Evolutionary conservation across 2,888 invertebrate species (phyloP).

Genomic region (Hydriomena furcata): DNA sequence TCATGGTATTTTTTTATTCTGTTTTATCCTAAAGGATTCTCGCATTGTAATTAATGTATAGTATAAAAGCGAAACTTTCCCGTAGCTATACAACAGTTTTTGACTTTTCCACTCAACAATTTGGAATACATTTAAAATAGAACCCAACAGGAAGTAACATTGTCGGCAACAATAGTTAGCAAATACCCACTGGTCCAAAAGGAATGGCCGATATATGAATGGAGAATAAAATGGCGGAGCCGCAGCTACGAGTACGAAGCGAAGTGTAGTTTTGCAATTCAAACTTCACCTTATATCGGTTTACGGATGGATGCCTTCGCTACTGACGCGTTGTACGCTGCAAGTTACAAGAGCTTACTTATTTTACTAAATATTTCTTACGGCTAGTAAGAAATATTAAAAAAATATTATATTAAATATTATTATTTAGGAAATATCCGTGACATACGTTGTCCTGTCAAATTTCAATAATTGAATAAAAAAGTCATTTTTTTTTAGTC

Average conservation of each 20-base stretch:
- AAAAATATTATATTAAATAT: too few species aligned
- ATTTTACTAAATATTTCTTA: neutral
- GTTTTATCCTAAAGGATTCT: too few species aligned
- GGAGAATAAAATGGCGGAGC: slow-evolving; percentile 41
- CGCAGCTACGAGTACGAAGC: slow-evolving; percentile 38
- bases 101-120: neutral
- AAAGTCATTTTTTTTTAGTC: too few species aligned
- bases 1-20: too few species aligned
- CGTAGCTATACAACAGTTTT: too few species aligned
- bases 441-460: too few species aligned
- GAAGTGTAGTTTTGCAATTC: slow-evolving; percentile 74
- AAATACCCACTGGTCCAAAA: slow-evolving; percentile 16
- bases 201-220: slow-evolving; percentile 21
- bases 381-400: neutral
- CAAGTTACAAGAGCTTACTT: slow-evolving; percentile 13
- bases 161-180: slow-evolving; percentile 11
- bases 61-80: too few species aligned
- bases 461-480: too few species aligned
- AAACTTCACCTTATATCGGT: slow-evolving; percentile 76
- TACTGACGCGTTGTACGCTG: slow-evolving; percentile 33
- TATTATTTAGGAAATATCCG: too few species aligned
- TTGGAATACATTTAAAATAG: slow-evolving; percentile 11
- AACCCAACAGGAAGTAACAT: slow-evolving; percentile 16
- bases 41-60: too few species aligned
- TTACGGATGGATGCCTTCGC: slow-evolving; percentile 65